Evolutionary conservation across 2,113 vertebrate genomes (phyloP).

Genomic region (Cercocebus atys): DNA sequence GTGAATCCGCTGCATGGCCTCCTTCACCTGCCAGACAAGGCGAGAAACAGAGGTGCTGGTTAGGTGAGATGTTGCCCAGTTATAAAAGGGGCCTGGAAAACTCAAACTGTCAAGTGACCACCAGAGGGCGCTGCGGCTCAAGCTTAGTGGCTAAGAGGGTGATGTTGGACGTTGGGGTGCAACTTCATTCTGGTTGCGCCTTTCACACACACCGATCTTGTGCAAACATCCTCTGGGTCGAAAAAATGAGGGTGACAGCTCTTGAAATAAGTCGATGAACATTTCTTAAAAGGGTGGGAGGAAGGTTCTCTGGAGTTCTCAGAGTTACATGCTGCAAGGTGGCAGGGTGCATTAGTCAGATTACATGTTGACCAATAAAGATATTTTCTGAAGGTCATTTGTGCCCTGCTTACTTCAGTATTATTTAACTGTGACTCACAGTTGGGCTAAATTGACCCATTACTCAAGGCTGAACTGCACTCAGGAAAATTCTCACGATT

Average conservation of each 20-base stretch:
- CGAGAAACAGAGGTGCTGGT: neutral
- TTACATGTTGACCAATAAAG: neutral
- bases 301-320: neutral
- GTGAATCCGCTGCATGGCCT: constrained; percentile 99
- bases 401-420: neutral
- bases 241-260: neutral
- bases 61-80: neutral
- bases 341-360: neutral
- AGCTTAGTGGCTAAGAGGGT: neutral
- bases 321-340: neutral
- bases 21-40: constrained; percentile 91
- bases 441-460: neutral
- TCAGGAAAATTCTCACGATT: neutral
- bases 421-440: neutral
- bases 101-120: accelerated
- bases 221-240: neutral
- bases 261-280: neutral
- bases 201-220: neutral
- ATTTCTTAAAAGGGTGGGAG: neutral
- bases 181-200: neutral
- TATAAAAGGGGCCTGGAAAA: neutral
- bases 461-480: neutral
- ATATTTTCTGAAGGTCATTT: neutral
- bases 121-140: constrained; percentile 21
- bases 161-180: accelerated